These are phyloP conservation scores for rabbit (Oryctolagus cuniculus) DNA, from an alignment of 2,113 vertebrate genomes.

Conservation along the genomic window mOryCun1.1 NC_091453.1:73513501-73514000, in stretches of 20 bases:
- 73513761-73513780: conserved; percentile 63
- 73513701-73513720: conserved; percentile 50
- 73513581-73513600: conserved; percentile 82
- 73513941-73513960: conserved; percentile 26
- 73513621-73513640: conserved; percentile 69
- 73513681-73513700: conserved; percentile 16
- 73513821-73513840: conserved; percentile 41
- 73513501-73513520: conserved; percentile 81
- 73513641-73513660: conserved; percentile 54
- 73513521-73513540: conserved; percentile 85
- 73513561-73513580: conserved; percentile 77
- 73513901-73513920: conserved; percentile 14
- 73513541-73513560: conserved; percentile 72
- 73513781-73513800: conserved; percentile 65
- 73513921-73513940: conserved; percentile 34
- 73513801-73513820: conserved; percentile 52
- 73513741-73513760: conserved; percentile 44
- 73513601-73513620: conserved; percentile 79
- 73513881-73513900: conserved; percentile 37
- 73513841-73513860: not conserved
- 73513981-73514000: conserved; percentile 32
- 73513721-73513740: conserved; percentile 57
- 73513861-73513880: conserved; percentile 36
- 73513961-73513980: not conserved
- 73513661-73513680: conserved; percentile 48